Evolutionary conservation across 2,113 vertebrate genomes (phyloP).

Genomic region (Brienomyrus brachyistius): DNA sequence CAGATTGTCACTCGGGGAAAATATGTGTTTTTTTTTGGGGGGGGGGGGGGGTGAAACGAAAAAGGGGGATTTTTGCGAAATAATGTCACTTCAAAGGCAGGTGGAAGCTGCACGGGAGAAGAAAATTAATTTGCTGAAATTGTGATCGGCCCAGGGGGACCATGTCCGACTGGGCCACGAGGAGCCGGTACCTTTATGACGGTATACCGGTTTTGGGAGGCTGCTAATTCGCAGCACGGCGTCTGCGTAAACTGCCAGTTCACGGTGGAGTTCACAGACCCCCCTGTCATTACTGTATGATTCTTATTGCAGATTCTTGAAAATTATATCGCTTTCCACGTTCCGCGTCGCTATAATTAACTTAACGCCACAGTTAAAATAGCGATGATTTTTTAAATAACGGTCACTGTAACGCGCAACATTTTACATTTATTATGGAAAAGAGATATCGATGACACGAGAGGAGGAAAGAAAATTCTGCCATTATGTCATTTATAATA

Average conservation of each 20-base stretch:
- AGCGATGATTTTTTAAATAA: neutral
- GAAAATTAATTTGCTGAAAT: neutral
- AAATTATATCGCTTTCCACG: neutral
- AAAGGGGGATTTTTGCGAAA: neutral
- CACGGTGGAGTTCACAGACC: slow-evolving; percentile 6
- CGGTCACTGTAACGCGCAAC: neutral
- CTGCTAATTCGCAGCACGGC: neutral
- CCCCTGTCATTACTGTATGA: neutral
- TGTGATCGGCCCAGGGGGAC: neutral
- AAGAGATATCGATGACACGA: neutral
- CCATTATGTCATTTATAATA: neutral
- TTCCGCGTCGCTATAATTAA: neutral
- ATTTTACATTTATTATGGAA: neutral
- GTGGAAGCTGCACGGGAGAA: neutral
- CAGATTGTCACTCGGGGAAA: slow-evolving; percentile 28
- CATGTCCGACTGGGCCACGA: neutral
- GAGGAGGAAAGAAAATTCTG: neutral
- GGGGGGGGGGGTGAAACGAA: neutral
- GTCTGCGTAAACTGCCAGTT: neutral
- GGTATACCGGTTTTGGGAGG: neutral
- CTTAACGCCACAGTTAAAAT: neutral
- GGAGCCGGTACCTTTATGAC: neutral
- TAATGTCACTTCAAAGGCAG: slow-evolving; percentile 29
- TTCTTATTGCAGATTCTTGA: neutral
- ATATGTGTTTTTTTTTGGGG: neutral